Conservation (phyloP, 2,113 vertebrate genomes). For the Chinchilla lanigera region DNA sequence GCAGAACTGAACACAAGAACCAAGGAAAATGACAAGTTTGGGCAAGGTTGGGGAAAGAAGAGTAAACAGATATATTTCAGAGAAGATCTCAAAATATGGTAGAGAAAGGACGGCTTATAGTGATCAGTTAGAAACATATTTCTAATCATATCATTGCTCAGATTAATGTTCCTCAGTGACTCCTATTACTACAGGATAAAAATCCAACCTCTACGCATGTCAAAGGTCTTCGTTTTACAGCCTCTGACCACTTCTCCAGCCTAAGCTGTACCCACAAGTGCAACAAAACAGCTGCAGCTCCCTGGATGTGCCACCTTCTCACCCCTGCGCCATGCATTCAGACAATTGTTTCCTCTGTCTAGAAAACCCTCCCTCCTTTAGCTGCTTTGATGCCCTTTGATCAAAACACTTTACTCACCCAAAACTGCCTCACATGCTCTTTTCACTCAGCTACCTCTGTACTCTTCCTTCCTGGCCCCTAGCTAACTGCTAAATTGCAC, state of each 20-base stretch:
- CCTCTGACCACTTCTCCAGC: background rate
- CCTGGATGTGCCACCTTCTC: background rate
- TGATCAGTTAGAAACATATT: background rate
- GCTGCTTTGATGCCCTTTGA: background rate
- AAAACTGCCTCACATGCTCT: background rate
- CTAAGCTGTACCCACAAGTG: background rate
- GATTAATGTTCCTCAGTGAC: background rate
- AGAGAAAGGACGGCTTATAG: background rate
- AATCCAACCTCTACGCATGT: background rate
- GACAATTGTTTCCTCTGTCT: background rate
- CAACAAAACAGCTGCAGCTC: background rate
- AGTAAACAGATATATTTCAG: background rate
- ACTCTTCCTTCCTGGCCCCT: background rate
- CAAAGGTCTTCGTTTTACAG: background rate
- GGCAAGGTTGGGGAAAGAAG: background rate
- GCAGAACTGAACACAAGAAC: background rate
- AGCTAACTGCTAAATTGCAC: background rate
- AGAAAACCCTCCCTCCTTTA: background rate
- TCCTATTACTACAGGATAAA: background rate
- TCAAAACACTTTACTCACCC: background rate
- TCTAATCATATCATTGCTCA: background rate
- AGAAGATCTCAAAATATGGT: background rate
- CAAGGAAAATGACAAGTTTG: background rate
- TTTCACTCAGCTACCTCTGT: background rate
- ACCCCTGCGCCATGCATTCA: background rate